Evolutionary conservation across 2,888 invertebrate species (phyloP), one percentile per base, ranked within the genome.

Genomic region (Matsumyia berberina): DNA sequence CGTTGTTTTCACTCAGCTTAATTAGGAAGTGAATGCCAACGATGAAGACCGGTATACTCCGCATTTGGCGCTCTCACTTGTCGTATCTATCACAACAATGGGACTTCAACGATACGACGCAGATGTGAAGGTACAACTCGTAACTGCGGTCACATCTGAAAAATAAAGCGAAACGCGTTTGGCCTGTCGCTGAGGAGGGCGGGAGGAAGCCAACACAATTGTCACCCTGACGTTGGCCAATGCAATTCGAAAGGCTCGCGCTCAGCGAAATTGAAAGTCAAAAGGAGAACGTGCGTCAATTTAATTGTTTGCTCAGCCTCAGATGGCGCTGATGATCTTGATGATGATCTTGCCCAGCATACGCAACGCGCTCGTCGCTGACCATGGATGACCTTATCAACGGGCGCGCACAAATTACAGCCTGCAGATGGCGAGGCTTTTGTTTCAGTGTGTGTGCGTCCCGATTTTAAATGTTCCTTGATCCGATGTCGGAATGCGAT

Each of bases 321-420:
- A 42, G 62, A 62, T 57, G 44, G 44, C n/a, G 39, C 51, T 44
- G 64, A 44, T 49, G 57, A 53, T 64, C 66, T 74, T 58, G 64
- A 35, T 67, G 78, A 60, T 77, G 62, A 76, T 69, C 69, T 70
- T 57, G 64, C 42, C n/a, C 35, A 33, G 57, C 37, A 46, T 29
- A 69, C 69, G 55, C 69, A 69, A 37, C 42, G 51, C 6, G 24
- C 35, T 35, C 39, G 49, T 49, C 60, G 42, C 51, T 74, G 80
- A 81, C 80, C 80, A 69, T 74, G 80, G 42, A 9, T 83, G 79
- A 83, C 83, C 83, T 83, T 83, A 73, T 83, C 83, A 67, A 42
- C 62, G 57, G 72, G 15, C 67, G 37, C 67, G 37, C 55, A 80
- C 53, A 46, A 67, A 67, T 80, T 67, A 73, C 53, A 35, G 17